Evolutionary conservation across 2,888 invertebrate genomes (phyloP).

Genomic region (Cryptus armator): DNA sequence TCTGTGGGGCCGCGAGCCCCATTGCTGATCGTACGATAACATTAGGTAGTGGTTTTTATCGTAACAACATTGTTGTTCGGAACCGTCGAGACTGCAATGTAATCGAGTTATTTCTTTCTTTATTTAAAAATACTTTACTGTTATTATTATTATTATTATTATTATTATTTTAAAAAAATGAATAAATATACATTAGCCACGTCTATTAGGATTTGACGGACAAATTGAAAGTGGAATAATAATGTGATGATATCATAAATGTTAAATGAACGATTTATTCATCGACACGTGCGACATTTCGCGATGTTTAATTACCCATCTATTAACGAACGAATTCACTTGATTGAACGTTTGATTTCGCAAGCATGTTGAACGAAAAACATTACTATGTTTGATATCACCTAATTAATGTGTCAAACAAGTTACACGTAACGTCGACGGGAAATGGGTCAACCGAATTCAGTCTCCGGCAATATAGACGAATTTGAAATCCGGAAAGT

Average conservation of each 20-base stretch:
- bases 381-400: too few relatives aligned
- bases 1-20: conserved; percentile 95
- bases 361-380: too few relatives aligned
- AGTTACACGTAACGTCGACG: too few relatives aligned
- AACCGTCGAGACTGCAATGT: conserved; percentile 91
- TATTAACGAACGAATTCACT: too few relatives aligned
- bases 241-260: not conserved
- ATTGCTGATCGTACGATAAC: conserved; percentile 97
- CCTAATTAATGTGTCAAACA: too few relatives aligned
- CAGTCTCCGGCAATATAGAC: too few relatives aligned
- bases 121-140: not conserved
- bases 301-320: not conserved
- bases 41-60: conserved; percentile 96
- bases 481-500: too few relatives aligned
- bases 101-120: not conserved
- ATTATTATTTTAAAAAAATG: not conserved
- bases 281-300: not conserved
- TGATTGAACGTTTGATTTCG: too few relatives aligned
- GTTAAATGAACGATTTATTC: not conserved
- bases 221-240: too few relatives aligned
- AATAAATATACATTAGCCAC: not conserved
- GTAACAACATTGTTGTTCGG: conserved; percentile 99
- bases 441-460: too few relatives aligned
- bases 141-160: not conserved
- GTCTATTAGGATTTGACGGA: too few relatives aligned